Evolutionary conservation across 2,888 invertebrate genomes (phyloP), one percentile per base, ranked within the genome.

Genomic region (Apotomis turbidana): DNA sequence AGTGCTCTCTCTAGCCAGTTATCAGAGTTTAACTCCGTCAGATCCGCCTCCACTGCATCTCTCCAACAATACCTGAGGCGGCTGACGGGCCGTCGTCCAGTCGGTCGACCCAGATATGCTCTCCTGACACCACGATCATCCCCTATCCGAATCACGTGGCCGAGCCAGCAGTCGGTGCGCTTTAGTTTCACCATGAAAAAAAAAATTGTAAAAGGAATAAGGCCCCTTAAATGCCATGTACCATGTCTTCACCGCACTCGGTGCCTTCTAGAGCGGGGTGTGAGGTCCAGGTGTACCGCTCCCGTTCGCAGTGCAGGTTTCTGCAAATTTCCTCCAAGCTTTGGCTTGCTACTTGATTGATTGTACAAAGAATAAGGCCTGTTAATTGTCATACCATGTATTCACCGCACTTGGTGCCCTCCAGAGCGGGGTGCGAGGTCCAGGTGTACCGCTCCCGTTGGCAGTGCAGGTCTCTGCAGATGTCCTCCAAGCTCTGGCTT

Each of bases 231-330:
- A 3, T 49, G n/a, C 67, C 74, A 81, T n/a, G n/a, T 85, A 96
- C 96, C 95, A 95, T 95, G 74, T 94, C 95, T 57, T 95, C 95
- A 0, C 96, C 96, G 81, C 96, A 96, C 61, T 90, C 92, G 0
- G 96, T 96, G 10, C 97, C 97, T 85, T 98, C 97, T 5, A 98
- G 88, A 0, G 97, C 97, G 0, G 98, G 97, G 87, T 97, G 97
- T 0, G 97, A 97, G 0, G 97, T 97, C 97, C 97, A 97, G 0
- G 96, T 97, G 79, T 96, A 96, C 66, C 96, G 91, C 80, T 97
- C 97, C 44, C 96, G 90, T 81, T 96, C 96, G 75, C 97, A 97
- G 80, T 97, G 97, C 62, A 97, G 88, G 85, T 97, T 97, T 68
- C 96, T 90, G 78, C 97, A 97, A 10, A 97, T 95, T 76, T 97